Percentiles rank a stretch among this genome's conserved stretches.
Conservation (phyloP, 1,140 invertebrate genomes). For the Sinella curviseta region DNA sequence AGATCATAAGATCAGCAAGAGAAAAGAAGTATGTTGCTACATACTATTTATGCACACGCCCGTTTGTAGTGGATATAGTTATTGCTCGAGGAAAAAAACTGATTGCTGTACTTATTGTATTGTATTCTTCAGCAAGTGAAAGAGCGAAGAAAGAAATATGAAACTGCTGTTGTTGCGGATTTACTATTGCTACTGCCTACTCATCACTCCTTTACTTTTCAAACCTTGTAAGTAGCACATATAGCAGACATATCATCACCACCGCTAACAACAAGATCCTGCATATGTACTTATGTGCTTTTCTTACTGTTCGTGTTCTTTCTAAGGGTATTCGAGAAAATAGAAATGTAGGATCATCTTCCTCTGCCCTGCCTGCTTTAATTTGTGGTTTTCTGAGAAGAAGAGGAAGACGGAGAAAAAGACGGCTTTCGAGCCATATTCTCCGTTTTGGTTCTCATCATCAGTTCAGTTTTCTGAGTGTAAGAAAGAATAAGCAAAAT, state of each 20-base stretch:
- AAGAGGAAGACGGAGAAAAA: too few relatives aligned
- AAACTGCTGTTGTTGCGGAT: slow-evolving; percentile 10
- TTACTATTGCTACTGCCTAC: neutral
- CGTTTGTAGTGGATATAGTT: neutral
- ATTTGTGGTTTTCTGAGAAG: neutral
- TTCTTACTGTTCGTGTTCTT: neutral
- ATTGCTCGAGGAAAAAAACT: neutral
- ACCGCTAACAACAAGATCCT: neutral
- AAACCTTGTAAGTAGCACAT: neutral
- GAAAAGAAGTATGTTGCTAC: slow-evolving; percentile 13
- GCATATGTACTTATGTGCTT: neutral
- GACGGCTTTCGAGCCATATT: too few relatives aligned
- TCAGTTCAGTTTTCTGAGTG: too few relatives aligned
- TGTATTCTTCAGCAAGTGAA: neutral
- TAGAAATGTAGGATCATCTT: slow-evolving; percentile 6
- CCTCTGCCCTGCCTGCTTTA: neutral
- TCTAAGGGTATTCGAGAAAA: neutral
- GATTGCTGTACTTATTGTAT: neutral
- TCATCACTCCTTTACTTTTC: neutral
- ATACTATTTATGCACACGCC: too few relatives aligned
- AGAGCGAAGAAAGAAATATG: slow-evolving; percentile 3
- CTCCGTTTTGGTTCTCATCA: too few relatives aligned
- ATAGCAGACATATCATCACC: neutral
- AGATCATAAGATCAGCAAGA: neutral
- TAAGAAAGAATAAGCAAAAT: too few relatives aligned